Conservation (phyloP, 1,140 invertebrate species). For the Pissodes strobi region DNA sequence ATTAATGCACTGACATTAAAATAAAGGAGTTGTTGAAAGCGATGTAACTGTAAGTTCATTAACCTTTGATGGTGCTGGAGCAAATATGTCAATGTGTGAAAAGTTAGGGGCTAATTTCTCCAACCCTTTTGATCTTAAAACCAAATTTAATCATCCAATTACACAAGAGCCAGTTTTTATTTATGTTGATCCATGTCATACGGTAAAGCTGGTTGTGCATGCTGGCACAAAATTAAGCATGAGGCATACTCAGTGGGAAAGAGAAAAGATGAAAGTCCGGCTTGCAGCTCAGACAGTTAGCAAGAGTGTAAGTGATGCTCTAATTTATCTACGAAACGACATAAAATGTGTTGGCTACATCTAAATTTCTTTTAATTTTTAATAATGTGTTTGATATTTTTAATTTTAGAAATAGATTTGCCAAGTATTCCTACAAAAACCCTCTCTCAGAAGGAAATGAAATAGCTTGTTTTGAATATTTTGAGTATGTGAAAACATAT, state of each 20-base stretch:
- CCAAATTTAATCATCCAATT: conserved; percentile 8
- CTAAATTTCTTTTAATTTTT: conserved; percentile 12
- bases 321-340: conserved; percentile 48
- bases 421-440: no score
- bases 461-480: no score
- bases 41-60: conserved; percentile 19
- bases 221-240: conserved; percentile 18
- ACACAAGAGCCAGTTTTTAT: conserved; percentile 1
- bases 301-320: conserved; percentile 50
- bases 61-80: conserved; percentile 7
- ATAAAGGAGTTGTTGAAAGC: no score
- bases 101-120: conserved; percentile 22
- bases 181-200: no score
- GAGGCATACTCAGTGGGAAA: conserved; percentile 24
- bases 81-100: no score
- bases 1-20: no score
- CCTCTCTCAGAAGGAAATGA: no score
- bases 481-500: no score
- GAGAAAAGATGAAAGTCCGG: no score
- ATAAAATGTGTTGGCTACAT: conserved; percentile 45
- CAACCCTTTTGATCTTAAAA: conserved; percentile 13
- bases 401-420: conserved; percentile 39
- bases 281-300: no score
- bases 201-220: conserved; percentile 21
- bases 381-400: no score